phyloP scores from a whole-genome alignment of 2,888 invertebrate genomes.

The Physocephala rufipes region DNA sequence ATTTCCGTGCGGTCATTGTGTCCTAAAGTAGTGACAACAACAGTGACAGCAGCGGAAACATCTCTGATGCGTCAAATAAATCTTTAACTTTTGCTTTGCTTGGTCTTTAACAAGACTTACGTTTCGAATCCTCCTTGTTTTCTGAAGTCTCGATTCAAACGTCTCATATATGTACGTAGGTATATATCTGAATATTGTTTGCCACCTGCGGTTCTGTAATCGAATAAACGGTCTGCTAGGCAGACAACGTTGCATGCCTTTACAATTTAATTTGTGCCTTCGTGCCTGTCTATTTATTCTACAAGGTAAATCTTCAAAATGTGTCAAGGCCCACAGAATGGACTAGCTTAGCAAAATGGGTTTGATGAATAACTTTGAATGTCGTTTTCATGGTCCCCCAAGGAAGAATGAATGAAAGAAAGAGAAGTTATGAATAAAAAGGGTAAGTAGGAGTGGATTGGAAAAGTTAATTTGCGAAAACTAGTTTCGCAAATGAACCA shows the following conservation, averaged over 20 bases:
- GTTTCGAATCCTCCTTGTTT: constrained; percentile 15
- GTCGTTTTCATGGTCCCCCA: no score
- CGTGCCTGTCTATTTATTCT: constrained; percentile 24
- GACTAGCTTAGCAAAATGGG: background rate
- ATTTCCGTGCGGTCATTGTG: constrained; percentile 39
- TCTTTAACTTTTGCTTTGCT: constrained; percentile 39
- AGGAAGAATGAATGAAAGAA: constrained; percentile 5
- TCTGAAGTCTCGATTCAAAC: no score
- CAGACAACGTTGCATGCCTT: constrained; percentile 25
- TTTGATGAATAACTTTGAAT: background rate
- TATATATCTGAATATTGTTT: no score
- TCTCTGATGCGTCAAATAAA: constrained; percentile 38
- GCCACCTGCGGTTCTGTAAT: background rate
- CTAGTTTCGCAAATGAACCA: constrained; percentile 35
- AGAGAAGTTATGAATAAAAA: constrained; percentile 22
- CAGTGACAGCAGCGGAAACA: background rate
- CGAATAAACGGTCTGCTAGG: background rate
- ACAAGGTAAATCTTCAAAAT: constrained; percentile 38
- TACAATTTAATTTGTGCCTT: constrained; percentile 33
- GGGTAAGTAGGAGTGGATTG: background rate
- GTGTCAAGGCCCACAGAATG: constrained; percentile 10
- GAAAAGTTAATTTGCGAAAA: constrained; percentile 1
- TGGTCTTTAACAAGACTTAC: background rate
- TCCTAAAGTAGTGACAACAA: background rate
- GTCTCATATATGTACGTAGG: no score